Percentiles rank a stretch among this genome's conserved stretches.
Evolutionary conservation across 1,140 invertebrate species (phyloP).

Genomic region (Drosophila yakuba): DNA sequence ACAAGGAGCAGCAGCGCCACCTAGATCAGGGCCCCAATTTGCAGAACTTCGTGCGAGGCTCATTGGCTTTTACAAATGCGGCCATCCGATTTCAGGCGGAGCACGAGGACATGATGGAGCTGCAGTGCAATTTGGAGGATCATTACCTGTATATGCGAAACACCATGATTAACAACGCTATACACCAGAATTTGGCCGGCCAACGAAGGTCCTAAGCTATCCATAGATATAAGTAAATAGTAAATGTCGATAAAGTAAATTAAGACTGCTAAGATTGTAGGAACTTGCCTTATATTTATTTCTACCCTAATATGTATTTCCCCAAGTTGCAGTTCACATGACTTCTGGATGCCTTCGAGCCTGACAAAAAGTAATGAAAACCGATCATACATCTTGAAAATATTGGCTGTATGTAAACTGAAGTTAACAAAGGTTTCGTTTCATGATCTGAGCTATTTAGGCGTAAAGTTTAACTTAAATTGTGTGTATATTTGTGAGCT

Average conservation of each 20-base stretch:
- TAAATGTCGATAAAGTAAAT: neutral
- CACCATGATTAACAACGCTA: neutral
- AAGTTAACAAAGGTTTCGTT: slow-evolving; percentile 13
- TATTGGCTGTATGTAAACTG: slow-evolving; percentile 2
- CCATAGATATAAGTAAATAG: neutral
- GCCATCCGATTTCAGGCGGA: slow-evolving; percentile 30
- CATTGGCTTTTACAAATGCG: slow-evolving; percentile 44
- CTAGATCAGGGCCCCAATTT: slow-evolving; percentile 57
- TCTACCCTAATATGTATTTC: too few species aligned
- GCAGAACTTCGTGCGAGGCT: slow-evolving; percentile 49
- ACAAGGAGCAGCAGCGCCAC: slow-evolving; percentile 40
- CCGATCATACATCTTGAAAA: neutral
- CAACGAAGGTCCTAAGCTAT: neutral
- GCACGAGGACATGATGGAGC: slow-evolving; percentile 27
- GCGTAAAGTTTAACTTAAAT: slow-evolving; percentile 10
- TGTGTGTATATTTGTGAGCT: slow-evolving; percentile 13
- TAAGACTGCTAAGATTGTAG: neutral
- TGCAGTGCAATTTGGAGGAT: slow-evolving; percentile 28
- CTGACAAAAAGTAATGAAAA: neutral
- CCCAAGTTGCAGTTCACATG: too few species aligned
- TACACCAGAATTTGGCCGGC: slow-evolving; percentile 12
- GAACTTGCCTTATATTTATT: too few species aligned
- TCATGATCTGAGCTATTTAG: slow-evolving; percentile 22
- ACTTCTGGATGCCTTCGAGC: neutral
- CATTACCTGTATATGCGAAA: neutral